phyloP scores from a whole-genome alignment of 1,140 invertebrate species.

The Diabrotica virgifera region DNA sequence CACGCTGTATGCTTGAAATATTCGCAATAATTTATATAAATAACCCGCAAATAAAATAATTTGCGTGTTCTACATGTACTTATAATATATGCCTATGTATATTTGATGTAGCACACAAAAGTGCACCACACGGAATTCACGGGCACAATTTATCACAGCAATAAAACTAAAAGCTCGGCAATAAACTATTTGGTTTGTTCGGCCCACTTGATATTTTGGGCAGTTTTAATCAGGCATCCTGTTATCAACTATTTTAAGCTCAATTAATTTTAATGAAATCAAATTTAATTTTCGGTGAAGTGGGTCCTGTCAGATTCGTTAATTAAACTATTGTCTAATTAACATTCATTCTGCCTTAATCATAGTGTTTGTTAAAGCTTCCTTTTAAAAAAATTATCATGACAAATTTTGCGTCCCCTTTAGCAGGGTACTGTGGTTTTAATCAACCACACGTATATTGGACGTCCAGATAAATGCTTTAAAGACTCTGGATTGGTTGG shows the following conservation, averaged over 20 bases:
- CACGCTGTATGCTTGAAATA: too few species aligned
- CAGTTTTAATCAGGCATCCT: slow-evolving; percentile 18
- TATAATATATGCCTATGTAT: too few species aligned
- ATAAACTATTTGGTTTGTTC: slow-evolving; percentile 8
- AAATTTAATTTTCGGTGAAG: slow-evolving; percentile 14
- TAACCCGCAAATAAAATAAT: too few species aligned
- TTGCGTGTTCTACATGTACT: too few species aligned
- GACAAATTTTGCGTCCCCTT: too few species aligned
- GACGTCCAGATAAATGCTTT: too few species aligned
- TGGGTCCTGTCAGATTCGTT: slow-evolving; percentile 18
- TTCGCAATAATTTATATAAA: too few species aligned
- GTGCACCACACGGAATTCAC: too few species aligned
- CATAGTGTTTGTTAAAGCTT: slow-evolving; percentile 1
- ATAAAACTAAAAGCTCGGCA: slow-evolving; percentile 10
- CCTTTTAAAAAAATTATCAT: neutral
- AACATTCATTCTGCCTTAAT: slow-evolving; percentile 4
- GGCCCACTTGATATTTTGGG: slow-evolving; percentile 15
- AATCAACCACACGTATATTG: too few species aligned
- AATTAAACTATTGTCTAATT: slow-evolving; percentile 19
- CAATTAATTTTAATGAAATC: slow-evolving; percentile 23
- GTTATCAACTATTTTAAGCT: slow-evolving; percentile 19
- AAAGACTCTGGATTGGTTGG: too few species aligned
- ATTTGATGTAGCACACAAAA: too few species aligned
- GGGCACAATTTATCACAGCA: neutral
- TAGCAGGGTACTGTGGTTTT: too few species aligned